Evolutionary conservation across 2,888 invertebrate species (phyloP), one percentile per base, ranked within the genome.

Genomic region (Caradrina clavipalpis): DNA sequence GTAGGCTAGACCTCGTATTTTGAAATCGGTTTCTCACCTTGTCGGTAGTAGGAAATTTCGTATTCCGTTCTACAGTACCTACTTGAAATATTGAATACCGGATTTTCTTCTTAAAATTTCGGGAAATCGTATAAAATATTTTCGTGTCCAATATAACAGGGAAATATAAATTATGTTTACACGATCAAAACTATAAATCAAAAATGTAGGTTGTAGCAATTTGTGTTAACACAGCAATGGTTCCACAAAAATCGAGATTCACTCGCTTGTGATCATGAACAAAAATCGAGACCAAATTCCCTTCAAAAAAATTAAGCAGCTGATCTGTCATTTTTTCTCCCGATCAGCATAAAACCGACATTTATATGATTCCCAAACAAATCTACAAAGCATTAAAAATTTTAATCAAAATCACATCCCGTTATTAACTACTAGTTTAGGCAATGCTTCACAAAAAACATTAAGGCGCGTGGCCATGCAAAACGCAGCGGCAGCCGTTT

Each of bases 391-490:
- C 57, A 76, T 78, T 74, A 71, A 68, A 76, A 82, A 66, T 70
- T 75, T 75, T 75, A 83, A 78, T 81, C 74, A 83, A 73, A 68
- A 71, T 61, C 35, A 63, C 26, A 49, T 78, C 53, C 78, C 83
- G 76, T 81, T 78, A 67, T 11, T 66, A 69, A 82, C 78, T 78
- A 76, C 78, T 45, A 66, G 72, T 71, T 76, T 56, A 73, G 42
- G 39, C 26, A 19, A 53, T 76, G 67, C 54, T 58, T 81, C 73
- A 79, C 57, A 61, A 67, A 66, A 71, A 77, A 70, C 71, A 84
- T 83, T 84, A 83, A n/a, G n/a, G n/a, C n/a, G n/a, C n/a, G n/a
- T n/a, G n/a, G n/a, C n/a, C n/a, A n/a, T n/a, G n/a, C n/a, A n/a
- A n/a, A n/a, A n/a, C n/a, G n/a, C n/a, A n/a, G n/a, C n/a, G n/a